Evolutionary conservation across 2,113 vertebrate species (phyloP).

Genomic region (Melanerpes aurifrons): DNA sequence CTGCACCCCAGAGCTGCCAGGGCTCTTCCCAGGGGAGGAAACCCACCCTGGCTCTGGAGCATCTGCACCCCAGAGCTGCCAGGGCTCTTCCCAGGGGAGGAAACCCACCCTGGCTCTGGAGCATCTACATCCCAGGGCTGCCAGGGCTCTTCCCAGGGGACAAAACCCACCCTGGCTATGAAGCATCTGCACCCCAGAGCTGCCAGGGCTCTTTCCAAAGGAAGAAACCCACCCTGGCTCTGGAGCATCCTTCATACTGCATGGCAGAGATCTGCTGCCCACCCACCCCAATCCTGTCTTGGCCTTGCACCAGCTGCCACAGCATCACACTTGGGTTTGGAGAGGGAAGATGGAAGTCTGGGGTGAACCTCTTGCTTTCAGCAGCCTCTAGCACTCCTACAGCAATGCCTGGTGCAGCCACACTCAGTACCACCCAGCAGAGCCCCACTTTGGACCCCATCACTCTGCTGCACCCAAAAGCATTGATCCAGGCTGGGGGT

Average conservation of each 20-base stretch:
- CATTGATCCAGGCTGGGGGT: rapidly evolving
- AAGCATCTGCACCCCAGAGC: not conserved
- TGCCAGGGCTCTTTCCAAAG: not conserved
- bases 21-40: not conserved
- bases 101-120: not conserved
- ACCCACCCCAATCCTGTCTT: not conserved
- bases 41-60: not conserved
- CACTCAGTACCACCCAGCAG: not conserved
- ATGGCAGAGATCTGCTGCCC: not conserved
- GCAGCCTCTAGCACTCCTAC: not conserved
- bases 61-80: not conserved
- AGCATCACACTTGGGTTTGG: rapidly evolving
- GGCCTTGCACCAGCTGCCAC: not conserved
- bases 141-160: not conserved
- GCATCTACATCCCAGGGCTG: not conserved
- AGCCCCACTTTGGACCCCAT: rapidly evolving
- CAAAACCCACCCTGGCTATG: not conserved
- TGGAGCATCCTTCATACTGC: not conserved
- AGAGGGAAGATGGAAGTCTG: not conserved
- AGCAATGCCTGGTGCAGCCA: not conserved
- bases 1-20: not conserved
- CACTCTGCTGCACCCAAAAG: not conserved
- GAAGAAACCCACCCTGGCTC: not conserved
- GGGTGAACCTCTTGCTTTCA: not conserved
- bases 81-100: not conserved